phyloP scores from a whole-genome alignment of 1,140 invertebrate species.

The Venturia canescens region DNA sequence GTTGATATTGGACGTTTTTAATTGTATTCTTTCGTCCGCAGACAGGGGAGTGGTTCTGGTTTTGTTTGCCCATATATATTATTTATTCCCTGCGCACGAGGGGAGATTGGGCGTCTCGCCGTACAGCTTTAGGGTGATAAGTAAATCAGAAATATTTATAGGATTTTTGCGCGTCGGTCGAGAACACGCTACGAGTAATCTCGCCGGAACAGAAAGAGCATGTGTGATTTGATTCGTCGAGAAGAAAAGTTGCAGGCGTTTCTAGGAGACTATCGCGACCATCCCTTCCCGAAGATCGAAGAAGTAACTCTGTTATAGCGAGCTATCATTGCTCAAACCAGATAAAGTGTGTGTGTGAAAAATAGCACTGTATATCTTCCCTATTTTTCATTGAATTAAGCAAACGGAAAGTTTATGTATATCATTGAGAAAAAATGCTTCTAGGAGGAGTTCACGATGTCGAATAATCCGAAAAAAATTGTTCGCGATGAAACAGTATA shows the following conservation, averaged over 20 bases:
- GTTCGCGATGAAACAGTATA: too few species aligned
- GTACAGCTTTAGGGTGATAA: neutral
- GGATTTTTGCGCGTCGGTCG: neutral
- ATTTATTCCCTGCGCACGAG: neutral
- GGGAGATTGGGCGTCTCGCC: neutral
- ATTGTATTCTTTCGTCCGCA: too few species aligned
- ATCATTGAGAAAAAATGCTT: too few species aligned
- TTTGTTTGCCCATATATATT: neutral
- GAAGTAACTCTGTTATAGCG: neutral
- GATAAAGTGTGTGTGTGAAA: too few species aligned
- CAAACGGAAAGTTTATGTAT: too few species aligned
- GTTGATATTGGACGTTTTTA: too few species aligned
- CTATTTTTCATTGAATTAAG: too few species aligned
- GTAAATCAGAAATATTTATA: slow-evolving; percentile 9
- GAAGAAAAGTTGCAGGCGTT: neutral
- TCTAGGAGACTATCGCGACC: neutral
- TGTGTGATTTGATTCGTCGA: neutral
- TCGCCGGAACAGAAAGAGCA: neutral
- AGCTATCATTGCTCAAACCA: neutral
- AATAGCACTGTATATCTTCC: too few species aligned
- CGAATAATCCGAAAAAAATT: too few species aligned
- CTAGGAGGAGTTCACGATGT: too few species aligned
- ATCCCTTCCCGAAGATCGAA: neutral
- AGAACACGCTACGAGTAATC: neutral
- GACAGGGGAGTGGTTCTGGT: neutral